Evolutionary conservation across 2,113 vertebrate species (phyloP).

Genomic region (Thunnus thynnus): DNA sequence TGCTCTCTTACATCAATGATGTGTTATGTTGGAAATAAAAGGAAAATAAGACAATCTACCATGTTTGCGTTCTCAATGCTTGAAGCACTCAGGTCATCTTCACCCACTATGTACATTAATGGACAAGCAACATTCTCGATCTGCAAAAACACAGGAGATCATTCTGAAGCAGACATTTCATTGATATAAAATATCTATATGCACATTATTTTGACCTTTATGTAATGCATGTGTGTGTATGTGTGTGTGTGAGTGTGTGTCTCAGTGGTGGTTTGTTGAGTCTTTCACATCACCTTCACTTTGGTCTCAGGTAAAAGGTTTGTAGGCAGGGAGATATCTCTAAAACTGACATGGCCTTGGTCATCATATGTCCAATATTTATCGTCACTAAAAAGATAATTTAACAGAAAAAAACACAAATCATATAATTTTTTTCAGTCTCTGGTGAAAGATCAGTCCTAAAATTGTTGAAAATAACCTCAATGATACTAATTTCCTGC

Average conservation of each 20-base stretch:
- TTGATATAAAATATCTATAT: background rate
- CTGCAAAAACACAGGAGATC: conserved; percentile 57
- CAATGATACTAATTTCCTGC: too few relatives aligned
- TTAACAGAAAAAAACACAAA: background rate
- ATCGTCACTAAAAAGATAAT: conserved; percentile 41
- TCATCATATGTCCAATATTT: conserved; percentile 53
- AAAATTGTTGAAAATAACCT: background rate
- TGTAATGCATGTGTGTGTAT: too few relatives aligned
- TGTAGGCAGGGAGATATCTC: conserved; percentile 14
- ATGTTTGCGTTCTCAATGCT: conserved; percentile 67
- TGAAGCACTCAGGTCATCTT: conserved; percentile 72
- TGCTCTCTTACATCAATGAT: background rate
- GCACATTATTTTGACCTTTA: background rate
- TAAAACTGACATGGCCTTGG: conserved; percentile 61
- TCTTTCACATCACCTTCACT: conserved; percentile 65
- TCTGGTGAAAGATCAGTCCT: too few relatives aligned
- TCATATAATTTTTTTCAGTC: background rate
- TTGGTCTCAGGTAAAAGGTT: conserved; percentile 53
- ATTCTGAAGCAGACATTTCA: background rate
- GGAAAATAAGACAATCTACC: conserved; percentile 56
- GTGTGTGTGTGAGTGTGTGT: conserved; percentile 1
- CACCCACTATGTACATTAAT: conserved; percentile 72
- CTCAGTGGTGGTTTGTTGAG: background rate
- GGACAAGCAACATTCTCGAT: conserved; percentile 76
- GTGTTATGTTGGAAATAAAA: background rate